Evolutionary conservation across 2,888 invertebrate species (phyloP), one percentile per base, ranked within the genome.

Genomic region (Monopis laevigella): DNA sequence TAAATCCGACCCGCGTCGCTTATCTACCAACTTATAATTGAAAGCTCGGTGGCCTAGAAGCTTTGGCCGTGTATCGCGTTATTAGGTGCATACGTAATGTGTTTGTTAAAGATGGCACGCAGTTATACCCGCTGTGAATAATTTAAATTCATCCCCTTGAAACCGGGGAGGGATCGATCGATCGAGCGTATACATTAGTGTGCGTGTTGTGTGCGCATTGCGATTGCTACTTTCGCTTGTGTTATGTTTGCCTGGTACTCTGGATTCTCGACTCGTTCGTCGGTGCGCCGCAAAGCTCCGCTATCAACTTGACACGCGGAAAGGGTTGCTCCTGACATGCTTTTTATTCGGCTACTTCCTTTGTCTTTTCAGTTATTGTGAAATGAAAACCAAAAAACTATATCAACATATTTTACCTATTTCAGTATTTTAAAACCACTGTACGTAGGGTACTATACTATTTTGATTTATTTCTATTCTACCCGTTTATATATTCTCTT

Each of bases 61-160:
- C 11, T 11, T 29, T 5, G 26, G 27, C 5, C 10, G 3, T 24
- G 27, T 26, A 41, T 41, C 34, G 34, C 41, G 41, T 32, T 41
- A 41, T 41, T 41, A 41, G 72, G 68, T 63, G 67, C 77, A 74
- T 75, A 77, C 67, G 67, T 78, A 78, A 78, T 78, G 74, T 80
- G 78, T 78, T 78, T 78, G 75, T 75, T 75, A 73, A 77, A 80
- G 80, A 75, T 75, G 74, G 72, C 67, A 70, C 73, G 67, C 73
- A 75, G 72, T 72, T 70, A 69, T 75, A 69, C 74, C 68, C 69
- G 72, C 68, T 75, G 73, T 75, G 78, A 77, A 80, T 78, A 75
- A 80, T 80, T 80, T 77, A 78, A 78, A 78, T 74, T 72, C 72
- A 77, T 74, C 75, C 74, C 77, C 68, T 64, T 61, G 41, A 26